A percentile compares a stretch with the other conserved stretches of the same genome.
Conservation (phyloP, 2,113 vertebrate genomes). For the Manacus vitellinus region DNA sequence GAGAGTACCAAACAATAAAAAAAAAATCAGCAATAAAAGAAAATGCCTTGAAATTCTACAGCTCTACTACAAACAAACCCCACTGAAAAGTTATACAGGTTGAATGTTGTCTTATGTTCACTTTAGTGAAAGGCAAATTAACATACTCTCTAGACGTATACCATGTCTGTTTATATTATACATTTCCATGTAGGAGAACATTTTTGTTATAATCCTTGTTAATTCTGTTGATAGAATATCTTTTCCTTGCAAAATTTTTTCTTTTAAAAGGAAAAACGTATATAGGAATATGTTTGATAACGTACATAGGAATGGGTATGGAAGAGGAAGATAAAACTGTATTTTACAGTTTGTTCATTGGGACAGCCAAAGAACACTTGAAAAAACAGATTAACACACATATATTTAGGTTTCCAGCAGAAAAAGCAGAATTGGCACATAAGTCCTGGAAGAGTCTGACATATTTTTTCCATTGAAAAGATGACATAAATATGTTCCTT, state of each 20-base stretch:
- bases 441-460: background rate
- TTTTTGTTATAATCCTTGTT: background rate
- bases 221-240: background rate
- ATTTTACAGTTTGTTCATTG: background rate
- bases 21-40: fast-evolving
- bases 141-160: background rate
- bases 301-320: background rate
- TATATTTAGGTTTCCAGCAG: background rate
- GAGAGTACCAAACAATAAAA: background rate
- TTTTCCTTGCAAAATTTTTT: background rate
- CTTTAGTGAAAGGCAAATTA: background rate
- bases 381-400: background rate
- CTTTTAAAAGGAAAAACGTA: background rate
- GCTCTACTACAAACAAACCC: background rate
- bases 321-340: background rate
- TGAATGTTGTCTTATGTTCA: background rate
- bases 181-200: background rate
- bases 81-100: background rate
- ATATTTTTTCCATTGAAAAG: background rate
- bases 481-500: background rate
- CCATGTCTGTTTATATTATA: background rate
- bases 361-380: background rate
- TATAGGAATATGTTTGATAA: background rate
- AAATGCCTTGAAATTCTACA: background rate
- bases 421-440: background rate